phyloP scores from a whole-genome alignment of 2,888 invertebrate genomes.

The Adineta ricciae region DNA sequence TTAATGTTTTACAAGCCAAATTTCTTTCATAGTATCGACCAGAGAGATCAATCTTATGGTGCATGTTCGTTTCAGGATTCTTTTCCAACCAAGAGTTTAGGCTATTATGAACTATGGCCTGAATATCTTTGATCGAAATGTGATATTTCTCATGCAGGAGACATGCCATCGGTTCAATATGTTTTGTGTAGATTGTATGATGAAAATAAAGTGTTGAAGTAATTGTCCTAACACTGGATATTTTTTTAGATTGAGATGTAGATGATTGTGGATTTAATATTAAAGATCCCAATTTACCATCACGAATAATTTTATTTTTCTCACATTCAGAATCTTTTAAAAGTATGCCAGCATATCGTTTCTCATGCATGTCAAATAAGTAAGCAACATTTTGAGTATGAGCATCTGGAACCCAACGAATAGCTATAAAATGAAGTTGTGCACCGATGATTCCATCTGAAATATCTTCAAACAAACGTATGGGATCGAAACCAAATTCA shows the following conservation, averaged over 20 bases:
- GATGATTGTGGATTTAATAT: neutral
- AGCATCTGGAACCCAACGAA: neutral
- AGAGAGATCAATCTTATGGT: too few relatives aligned
- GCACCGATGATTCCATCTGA: neutral
- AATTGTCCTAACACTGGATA: neutral
- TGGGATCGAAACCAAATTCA: neutral
- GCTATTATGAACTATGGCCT: too few relatives aligned
- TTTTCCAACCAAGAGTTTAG: too few relatives aligned
- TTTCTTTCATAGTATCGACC: too few relatives aligned
- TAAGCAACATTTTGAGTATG: neutral
- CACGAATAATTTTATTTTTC: neutral
- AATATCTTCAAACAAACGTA: neutral
- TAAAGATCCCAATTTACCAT: neutral
- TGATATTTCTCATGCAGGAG: too few relatives aligned
- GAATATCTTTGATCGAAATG: too few relatives aligned
- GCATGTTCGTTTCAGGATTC: too few relatives aligned
- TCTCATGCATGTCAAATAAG: neutral
- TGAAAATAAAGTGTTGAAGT: neutral
- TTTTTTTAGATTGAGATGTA: too few relatives aligned
- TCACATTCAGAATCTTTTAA: neutral
- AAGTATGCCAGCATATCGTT: neutral
- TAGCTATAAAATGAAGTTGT: neutral
- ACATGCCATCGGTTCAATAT: too few relatives aligned
- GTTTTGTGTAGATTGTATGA: too few relatives aligned
- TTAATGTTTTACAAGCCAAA: too few relatives aligned